Evolutionary conservation across 2,113 vertebrate genomes (phyloP), one percentile per base, ranked within the genome.

Genomic region (Cryptomyrus ogoouensis): DNA sequence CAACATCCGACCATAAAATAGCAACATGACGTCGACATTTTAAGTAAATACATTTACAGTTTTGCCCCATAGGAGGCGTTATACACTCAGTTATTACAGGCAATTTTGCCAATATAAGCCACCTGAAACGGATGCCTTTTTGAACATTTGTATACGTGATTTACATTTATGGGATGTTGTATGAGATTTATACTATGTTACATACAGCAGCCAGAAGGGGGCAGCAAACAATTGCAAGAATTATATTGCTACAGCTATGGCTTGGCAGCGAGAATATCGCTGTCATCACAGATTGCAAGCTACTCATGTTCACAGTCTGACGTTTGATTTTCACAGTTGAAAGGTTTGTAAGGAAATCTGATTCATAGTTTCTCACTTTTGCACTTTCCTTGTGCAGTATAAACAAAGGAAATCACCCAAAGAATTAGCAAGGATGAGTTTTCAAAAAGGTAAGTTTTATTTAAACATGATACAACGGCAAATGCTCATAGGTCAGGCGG

Each of bases 381-480:
- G 2, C 27, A 9, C 31, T 13, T 84, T 56, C 13, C 9, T 87
- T 56, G 50, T 56, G n/a, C 49, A 47, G 8, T 21, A 10, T 47
- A 13, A 44, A 84, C 83, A 84, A 77, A 77, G 21, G 24, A 85
- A 27, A 49, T 44, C 83, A 35, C n/a, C 15, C 85, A 15, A 53
- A 15, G n/a, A 53, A 31, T n/a, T 35, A 35, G 27, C 6, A 9
- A 50, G 74, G 35, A 80, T 87, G 47, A 31, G 87, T 58, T 92
- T 95, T 92, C 90, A 92, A 95, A 95, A 95, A 95, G 91, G 94
- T 88, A 92, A 91, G 88, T 93, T 95, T 91, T 96, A 94, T 95
- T 95, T 95, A 93, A 91, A 95, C 96, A 96, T 95, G 90, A 95
- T 95, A 95, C 95, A 95, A 94, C 93, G 93, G 91, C 83, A 90